Evolutionary conservation across 2,797 vertebrate species (phyloP).

Genomic region (Lophius americanus): DNA sequence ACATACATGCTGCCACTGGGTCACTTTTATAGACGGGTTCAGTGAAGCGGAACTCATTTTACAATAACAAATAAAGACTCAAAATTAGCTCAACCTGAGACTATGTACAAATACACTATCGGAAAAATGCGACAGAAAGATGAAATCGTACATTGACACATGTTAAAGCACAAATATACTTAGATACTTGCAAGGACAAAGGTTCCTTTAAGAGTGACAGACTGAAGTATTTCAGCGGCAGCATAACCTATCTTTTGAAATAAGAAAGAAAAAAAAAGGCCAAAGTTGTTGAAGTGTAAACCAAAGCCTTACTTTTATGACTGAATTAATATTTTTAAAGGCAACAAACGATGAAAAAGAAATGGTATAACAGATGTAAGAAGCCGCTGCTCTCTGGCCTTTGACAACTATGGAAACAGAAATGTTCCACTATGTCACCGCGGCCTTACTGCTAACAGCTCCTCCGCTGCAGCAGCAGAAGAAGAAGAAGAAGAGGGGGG

Average conservation of each 20-base stretch:
- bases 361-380: constrained; percentile 11
- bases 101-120: not conserved
- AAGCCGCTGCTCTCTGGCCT: constrained; percentile 30
- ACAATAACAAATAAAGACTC: no score
- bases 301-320: no score
- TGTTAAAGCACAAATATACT: not conserved
- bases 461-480: constrained; percentile 55
- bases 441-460: constrained; percentile 45
- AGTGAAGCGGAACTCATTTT: no score
- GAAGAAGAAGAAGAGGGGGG: constrained; percentile 30
- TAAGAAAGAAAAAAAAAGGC: no score
- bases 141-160: not conserved
- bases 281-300: no score
- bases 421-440: constrained; percentile 80
- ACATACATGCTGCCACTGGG: no score
- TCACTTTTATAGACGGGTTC: no score
- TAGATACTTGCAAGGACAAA: not conserved
- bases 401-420: constrained; percentile 40
- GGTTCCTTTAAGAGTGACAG: not conserved
- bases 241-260: no score
- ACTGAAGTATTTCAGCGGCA: no score
- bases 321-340: no score
- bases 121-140: not conserved
- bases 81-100: no score
- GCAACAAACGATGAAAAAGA: not conserved